Percentiles rank a stretch among this genome's conserved stretches.
Evolutionary conservation across 2,797 vertebrate species (phyloP).

Genomic region (Coregonus sp.): DNA sequence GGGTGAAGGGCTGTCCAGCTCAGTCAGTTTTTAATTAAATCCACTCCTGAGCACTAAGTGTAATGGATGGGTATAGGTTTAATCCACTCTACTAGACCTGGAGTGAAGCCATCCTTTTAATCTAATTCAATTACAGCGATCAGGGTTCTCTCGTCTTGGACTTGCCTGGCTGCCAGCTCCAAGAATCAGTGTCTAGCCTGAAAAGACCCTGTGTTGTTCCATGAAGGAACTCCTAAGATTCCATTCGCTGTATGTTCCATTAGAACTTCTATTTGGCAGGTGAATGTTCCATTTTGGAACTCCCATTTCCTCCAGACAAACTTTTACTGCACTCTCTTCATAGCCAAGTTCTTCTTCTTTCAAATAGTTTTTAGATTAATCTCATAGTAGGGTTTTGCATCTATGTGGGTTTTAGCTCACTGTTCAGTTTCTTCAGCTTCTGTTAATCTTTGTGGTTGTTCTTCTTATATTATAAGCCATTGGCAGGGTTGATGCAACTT

Average conservation of each 20-base stretch:
- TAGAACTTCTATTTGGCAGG: conserved; percentile 4
- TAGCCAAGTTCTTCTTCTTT: background rate
- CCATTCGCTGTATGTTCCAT: conserved; percentile 21
- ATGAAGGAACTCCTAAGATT: background rate
- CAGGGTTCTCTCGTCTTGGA: conserved; percentile 56
- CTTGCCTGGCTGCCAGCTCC: conserved; percentile 39
- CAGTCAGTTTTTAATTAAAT: conserved; percentile 64
- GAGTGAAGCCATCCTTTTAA: conserved; percentile 60
- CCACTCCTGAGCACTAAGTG: conserved; percentile 41
- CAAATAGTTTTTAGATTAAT: background rate
- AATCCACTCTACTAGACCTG: conserved; percentile 66
- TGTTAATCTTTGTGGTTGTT: conserved; percentile 10
- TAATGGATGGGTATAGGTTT: conserved; percentile 62
- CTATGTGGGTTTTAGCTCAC: background rate
- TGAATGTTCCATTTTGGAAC: conserved; percentile 35
- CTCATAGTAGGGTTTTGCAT: background rate
- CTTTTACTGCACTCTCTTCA: conserved; percentile 8
- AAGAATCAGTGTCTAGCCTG: conserved; percentile 7
- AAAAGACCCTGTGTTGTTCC: conserved; percentile 4
- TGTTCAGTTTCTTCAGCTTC: conserved; percentile 9
- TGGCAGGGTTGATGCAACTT: background rate
- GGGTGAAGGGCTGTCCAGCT: conserved; percentile 26
- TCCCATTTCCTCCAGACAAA: conserved; percentile 7
- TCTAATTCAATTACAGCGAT: conserved; percentile 57
- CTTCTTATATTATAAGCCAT: background rate